phyloP scores from a whole-genome alignment of 2,797 vertebrate species.

The Myoxocephalus aenaeus region DNA sequence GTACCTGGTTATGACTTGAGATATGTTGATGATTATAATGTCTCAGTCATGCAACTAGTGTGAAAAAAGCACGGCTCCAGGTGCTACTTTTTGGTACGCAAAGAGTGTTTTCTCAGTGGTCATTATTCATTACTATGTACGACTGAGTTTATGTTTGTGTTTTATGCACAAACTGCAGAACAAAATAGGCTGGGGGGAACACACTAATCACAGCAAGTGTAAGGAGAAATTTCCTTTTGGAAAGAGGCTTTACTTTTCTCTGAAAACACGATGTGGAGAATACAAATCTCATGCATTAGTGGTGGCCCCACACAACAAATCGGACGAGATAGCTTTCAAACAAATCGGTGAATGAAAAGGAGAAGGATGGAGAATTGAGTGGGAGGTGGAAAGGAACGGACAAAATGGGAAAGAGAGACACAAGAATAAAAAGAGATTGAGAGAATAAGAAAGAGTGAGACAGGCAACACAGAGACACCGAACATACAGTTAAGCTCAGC shows the following conservation, averaged over 20 bases:
- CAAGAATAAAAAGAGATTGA: slow-evolving; percentile 19
- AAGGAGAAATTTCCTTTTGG: slow-evolving; percentile 36
- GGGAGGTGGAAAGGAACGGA: slow-evolving; percentile 26
- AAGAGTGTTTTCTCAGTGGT: slow-evolving; percentile 37
- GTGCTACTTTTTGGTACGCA: slow-evolving; percentile 24
- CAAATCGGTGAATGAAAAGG: slow-evolving; percentile 35
- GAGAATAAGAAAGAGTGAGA: slow-evolving; percentile 46
- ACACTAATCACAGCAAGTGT: slow-evolving; percentile 33
- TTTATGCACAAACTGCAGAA: slow-evolving; percentile 30
- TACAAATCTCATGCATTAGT: slow-evolving; percentile 47
- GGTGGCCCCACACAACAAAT: slow-evolving; percentile 40
- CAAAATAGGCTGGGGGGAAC: slow-evolving; percentile 14
- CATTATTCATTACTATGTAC: slow-evolving; percentile 47
- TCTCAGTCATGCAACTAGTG: slow-evolving; percentile 3
- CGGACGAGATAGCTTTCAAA: slow-evolving; percentile 41
- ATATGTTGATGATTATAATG: background rate
- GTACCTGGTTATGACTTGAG: background rate
- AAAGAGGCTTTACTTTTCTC: slow-evolving; percentile 10
- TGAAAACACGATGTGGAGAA: slow-evolving; percentile 15
- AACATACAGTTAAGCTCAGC: slow-evolving; percentile 72
- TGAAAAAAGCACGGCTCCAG: slow-evolving; percentile 20
- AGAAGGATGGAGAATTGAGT: slow-evolving; percentile 11
- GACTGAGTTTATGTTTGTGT: slow-evolving; percentile 18
- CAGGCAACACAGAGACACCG: slow-evolving; percentile 33
- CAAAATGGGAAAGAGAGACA: slow-evolving; percentile 24